Evolutionary conservation across 2,797 vertebrate genomes (phyloP).

Genomic region (Melanotaenia trifasciata): DNA sequence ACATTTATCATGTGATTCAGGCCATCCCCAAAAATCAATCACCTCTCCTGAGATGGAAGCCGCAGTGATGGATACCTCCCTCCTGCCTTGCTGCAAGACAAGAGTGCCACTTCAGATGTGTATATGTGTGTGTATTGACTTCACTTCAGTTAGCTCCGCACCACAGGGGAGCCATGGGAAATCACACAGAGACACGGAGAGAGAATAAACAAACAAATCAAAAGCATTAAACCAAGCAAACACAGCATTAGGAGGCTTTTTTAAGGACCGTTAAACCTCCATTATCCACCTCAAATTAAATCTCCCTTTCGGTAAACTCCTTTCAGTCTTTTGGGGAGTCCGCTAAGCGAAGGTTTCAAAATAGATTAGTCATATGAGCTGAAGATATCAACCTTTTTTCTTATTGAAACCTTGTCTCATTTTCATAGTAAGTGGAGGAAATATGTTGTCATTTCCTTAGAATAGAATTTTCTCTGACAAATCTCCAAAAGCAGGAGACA

Average conservation of each 20-base stretch:
- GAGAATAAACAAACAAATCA: slow-evolving; percentile 86
- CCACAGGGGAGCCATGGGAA: slow-evolving; percentile 72
- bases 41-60: slow-evolving; percentile 56
- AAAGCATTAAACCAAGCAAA: slow-evolving; percentile 76
- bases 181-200: slow-evolving; percentile 66
- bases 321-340: slow-evolving; percentile 36
- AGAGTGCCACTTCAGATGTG: slow-evolving; percentile 39
- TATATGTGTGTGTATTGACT: slow-evolving; percentile 35
- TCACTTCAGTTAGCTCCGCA: slow-evolving; percentile 76
- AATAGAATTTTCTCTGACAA: slow-evolving; percentile 2
- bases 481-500: neutral
- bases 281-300: slow-evolving; percentile 78
- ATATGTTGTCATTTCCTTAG: neutral
- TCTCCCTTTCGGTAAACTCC: slow-evolving; percentile 52
- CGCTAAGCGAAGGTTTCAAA: slow-evolving; percentile 44
- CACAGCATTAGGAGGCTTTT: slow-evolving; percentile 63
- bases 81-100: slow-evolving; percentile 34
- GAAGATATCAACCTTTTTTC: slow-evolving; percentile 31
- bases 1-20: slow-evolving; percentile 51
- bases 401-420: neutral
- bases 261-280: slow-evolving; percentile 70
- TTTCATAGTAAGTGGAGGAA: slow-evolving; percentile 14
- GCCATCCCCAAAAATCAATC: slow-evolving; percentile 50
- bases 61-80: slow-evolving; percentile 50
- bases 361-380: slow-evolving; percentile 31